A percentile compares a stretch with the other conserved stretches of the same genome.
Conservation (phyloP, 1,140 invertebrate genomes). For the Conopomorpha cramerella region DNA sequence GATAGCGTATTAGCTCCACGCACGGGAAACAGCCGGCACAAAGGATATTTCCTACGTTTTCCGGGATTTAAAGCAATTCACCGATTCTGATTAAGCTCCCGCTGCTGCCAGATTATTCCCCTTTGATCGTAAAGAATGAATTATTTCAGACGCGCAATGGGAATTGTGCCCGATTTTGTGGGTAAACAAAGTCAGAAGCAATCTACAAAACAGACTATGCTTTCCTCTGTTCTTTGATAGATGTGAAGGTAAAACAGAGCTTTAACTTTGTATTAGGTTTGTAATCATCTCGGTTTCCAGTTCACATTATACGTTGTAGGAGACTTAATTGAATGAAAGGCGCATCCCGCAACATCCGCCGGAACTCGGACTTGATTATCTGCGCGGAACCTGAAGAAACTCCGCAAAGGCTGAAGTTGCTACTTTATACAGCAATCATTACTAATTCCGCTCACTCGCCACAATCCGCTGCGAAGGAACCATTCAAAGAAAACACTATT, state of each 20-base stretch:
- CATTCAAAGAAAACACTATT: conserved; percentile 47
- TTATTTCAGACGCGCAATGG: conserved; percentile 51
- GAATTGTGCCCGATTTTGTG: too few species aligned
- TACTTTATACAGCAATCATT: conserved; percentile 52
- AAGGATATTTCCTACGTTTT: conserved; percentile 57
- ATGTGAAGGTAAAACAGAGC: too few species aligned
- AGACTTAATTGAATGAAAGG: too few species aligned
- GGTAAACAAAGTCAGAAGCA: too few species aligned
- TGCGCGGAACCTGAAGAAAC: conserved; percentile 14
- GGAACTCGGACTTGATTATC: too few species aligned
- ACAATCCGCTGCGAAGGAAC: conserved; percentile 30
- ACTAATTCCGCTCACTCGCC: conserved; percentile 56
- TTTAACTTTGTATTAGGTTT: too few species aligned
- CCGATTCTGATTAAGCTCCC: conserved; percentile 54
- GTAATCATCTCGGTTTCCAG: too few species aligned
- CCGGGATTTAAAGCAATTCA: conserved; percentile 58
- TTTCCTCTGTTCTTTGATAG: too few species aligned
- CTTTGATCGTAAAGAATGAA: conserved; percentile 54
- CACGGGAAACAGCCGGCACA: conserved; percentile 51
- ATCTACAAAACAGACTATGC: too few species aligned
- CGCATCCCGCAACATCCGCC: too few species aligned
- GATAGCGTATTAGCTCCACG: conserved; percentile 49
- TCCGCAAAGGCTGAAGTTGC: conserved; percentile 19
- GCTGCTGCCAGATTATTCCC: conserved; percentile 55
- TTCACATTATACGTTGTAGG: too few species aligned